A percentile compares a stretch with the other conserved stretches of the same genome.
These are phyloP conservation scores for Steinernema khuongi DNA, from an alignment of 1,140 invertebrate species.

Conservation along the genomic window DNA sequence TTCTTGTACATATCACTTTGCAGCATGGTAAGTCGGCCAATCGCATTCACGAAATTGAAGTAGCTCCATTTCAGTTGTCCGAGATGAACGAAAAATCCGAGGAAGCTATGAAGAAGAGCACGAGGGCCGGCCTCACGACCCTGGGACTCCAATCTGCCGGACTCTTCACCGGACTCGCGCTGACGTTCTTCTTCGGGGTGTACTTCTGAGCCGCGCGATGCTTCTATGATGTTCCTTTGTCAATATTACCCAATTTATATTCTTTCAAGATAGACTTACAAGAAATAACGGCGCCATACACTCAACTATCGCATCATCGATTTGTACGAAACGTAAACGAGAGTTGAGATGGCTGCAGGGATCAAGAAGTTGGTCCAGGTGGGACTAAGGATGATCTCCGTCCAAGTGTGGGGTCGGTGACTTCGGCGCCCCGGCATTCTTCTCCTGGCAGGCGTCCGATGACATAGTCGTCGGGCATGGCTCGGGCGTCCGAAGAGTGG, in stretches of 20 bases:
- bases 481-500: conserved; percentile 86
- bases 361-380: conserved; percentile 57
- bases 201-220: too few relatives aligned
- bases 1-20: conserved; percentile 51
- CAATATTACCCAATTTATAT: too few relatives aligned
- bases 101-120: conserved; percentile 46
- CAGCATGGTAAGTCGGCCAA: conserved; percentile 46
- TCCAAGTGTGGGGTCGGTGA: conserved; percentile 20
- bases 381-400: conserved; percentile 43
- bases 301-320: neutral
- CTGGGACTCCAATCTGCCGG: conserved; percentile 43
- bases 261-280: neutral
- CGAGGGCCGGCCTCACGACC: conserved; percentile 46
- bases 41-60: neutral
- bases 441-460: conserved; percentile 72
- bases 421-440: neutral
- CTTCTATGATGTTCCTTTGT: too few relatives aligned
- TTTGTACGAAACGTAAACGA: conserved; percentile 50
- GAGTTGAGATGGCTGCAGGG: conserved; percentile 49
- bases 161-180: conserved; percentile 33
- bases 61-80: conserved; percentile 44
- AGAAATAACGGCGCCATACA: too few relatives aligned
- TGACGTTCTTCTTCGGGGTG: conserved; percentile 51
- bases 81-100: conserved; percentile 59
- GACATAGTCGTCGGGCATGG: conserved; percentile 83